phyloP scores from a whole-genome alignment of 2,888 invertebrate species.

The Pteria penguin region DNA sequence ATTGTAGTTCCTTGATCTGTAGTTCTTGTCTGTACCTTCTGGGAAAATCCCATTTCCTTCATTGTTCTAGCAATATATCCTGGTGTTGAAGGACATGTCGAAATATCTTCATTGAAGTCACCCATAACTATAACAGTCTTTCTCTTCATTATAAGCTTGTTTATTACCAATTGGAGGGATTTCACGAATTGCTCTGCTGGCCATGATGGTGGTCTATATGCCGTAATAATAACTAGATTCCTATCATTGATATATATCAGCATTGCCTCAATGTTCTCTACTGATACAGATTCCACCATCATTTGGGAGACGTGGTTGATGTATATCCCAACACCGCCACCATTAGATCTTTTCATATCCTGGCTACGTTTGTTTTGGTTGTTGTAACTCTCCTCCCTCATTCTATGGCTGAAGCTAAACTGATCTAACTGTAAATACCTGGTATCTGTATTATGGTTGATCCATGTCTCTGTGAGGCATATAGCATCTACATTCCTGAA shows the following conservation, averaged over 20 bases:
- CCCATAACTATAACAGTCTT: background rate
- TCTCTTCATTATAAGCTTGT: too few species aligned
- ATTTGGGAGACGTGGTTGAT: background rate
- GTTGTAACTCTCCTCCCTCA: background rate
- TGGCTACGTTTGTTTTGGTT: background rate
- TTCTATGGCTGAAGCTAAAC: background rate
- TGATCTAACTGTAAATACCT: background rate
- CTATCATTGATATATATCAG: background rate
- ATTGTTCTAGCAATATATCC: too few species aligned
- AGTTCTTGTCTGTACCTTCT: background rate
- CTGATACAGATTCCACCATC: background rate
- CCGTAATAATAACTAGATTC: background rate
- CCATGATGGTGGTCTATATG: background rate
- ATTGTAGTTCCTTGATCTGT: background rate
- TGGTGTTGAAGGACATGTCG: too few species aligned
- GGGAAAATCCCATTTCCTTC: background rate
- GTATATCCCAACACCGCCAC: background rate
- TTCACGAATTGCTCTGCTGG: background rate
- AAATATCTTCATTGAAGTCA: slow-evolving; percentile 2
- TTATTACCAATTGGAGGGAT: background rate
- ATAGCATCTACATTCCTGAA: background rate
- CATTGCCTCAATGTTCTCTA: background rate
- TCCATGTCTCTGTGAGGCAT: slow-evolving; percentile 16
- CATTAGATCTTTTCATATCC: background rate
- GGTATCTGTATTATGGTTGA: background rate